These are phyloP conservation scores for Pipistrellus kuhlii DNA, from an alignment of 2,797 vertebrate species.

Conservation along the genomic window DNA sequence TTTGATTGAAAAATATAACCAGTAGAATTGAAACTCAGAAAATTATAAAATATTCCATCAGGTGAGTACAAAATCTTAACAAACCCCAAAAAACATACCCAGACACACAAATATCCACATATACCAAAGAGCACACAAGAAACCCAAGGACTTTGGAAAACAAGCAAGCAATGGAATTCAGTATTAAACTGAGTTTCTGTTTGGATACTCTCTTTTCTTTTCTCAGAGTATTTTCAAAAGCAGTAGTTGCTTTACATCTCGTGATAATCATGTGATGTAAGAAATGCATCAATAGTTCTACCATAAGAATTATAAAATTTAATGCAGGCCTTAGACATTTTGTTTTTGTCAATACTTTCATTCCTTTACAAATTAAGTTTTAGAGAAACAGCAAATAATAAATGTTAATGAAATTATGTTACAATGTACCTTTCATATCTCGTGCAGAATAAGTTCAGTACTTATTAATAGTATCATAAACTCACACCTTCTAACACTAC, in stretches of 20 bases:
- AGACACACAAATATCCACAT: not conserved
- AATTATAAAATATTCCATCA: not conserved
- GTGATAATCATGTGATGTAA: not conserved
- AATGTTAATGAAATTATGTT: not conserved
- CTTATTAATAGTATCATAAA: not conserved
- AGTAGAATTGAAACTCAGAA: not conserved
- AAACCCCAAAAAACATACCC: not conserved
- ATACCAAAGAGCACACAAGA: not conserved
- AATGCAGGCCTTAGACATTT: not conserved
- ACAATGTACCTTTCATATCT: not conserved
- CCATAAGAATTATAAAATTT: not conserved
- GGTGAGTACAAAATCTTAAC: not conserved
- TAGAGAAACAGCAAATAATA: not conserved
- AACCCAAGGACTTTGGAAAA: not conserved
- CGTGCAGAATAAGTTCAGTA: not conserved
- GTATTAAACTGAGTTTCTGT: not conserved
- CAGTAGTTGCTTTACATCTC: not conserved
- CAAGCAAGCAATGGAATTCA: not conserved
- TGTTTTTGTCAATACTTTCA: not conserved
- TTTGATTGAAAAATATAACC: not conserved
- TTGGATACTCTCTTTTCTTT: not conserved
- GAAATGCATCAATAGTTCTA: not conserved
- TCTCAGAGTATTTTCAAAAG: not conserved
- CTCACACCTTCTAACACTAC: rapidly evolving
- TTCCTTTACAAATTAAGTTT: not conserved